These are phyloP conservation scores for Eurystomus gularis DNA, from an alignment of 2,113 vertebrate genomes.

Conservation along the genomic window DNA sequence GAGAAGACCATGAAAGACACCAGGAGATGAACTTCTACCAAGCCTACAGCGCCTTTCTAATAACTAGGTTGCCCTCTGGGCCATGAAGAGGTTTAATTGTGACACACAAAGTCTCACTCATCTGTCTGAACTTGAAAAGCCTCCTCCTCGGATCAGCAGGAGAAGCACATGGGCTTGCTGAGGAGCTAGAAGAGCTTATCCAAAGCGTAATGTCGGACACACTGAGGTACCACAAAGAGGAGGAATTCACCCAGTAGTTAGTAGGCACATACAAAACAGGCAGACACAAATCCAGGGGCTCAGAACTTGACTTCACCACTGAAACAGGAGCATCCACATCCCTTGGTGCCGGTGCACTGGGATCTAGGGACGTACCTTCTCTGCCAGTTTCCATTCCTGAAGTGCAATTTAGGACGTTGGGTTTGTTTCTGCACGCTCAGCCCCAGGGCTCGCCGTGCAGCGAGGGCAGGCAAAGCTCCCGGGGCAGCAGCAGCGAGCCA, in stretches of 20 bases:
- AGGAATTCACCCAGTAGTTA: not conserved
- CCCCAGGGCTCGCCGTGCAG: not conserved
- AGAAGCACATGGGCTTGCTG: accelerated
- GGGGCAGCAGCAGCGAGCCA: not conserved
- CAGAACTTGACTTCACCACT: not conserved
- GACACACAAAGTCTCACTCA: not conserved
- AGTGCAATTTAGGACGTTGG: not conserved
- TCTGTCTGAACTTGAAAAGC: not conserved
- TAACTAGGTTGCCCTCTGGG: not conserved
- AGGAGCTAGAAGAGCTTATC: not conserved
- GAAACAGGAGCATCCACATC: not conserved
- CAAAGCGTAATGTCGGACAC: not conserved
- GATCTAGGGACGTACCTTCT: not conserved
- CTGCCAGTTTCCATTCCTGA: not conserved
- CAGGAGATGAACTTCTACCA: not conserved
- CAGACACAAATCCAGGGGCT: not conserved
- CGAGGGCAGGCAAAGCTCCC: not conserved
- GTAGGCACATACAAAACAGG: accelerated
- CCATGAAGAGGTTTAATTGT: accelerated
- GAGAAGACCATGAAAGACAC: not conserved
- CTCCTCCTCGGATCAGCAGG: too few relatives aligned
- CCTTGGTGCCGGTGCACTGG: not conserved
- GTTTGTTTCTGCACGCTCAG: not conserved
- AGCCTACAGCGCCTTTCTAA: too few relatives aligned
- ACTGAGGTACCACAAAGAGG: not conserved